Evolutionary conservation across 2,888 invertebrate species (phyloP), one percentile per base, ranked within the genome.

Genomic region (Cataglyphis albicans): DNA sequence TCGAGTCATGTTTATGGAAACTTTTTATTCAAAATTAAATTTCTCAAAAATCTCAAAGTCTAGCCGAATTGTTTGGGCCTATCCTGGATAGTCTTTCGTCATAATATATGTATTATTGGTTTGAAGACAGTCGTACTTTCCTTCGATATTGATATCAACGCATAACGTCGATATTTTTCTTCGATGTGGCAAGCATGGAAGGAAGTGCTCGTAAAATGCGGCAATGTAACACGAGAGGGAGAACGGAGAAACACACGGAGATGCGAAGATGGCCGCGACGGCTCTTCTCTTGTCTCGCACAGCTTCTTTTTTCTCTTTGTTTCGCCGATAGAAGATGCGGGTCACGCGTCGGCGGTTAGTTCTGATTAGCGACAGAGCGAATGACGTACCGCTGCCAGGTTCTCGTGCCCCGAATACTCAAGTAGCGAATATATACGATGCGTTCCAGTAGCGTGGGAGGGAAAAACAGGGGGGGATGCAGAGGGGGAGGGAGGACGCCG

Each of bases 351-450:
- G 91, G 91, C 94, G 93, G 94, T 94, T 94, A 94, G 94, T 94
- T 94, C 94, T 94, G 94, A 94, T 94, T 94, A 94, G 94, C 94
- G 93, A 91, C 92, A 90, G 93, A 91, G 91, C 94, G 94, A 93
- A 93, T 94, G 94, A 94, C 94, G 94, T 94, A 94, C 94, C 94
- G 94, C 93, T 94, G 93, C 91, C 88, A 90, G 90, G 91, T 91
- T 91, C 91, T 90, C 94, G 94, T 94, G 94, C 90, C 91, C 89
- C 88, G 94, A 94, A 94, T 94, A 92, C 92, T 82, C 86, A 82
- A 93, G 86, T 81, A 85, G 85, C 70, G 57, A 52, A 61, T 41
- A 63, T n/a, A 63, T 64, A 70, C 52, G 41, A 55, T 41, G 72
- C 57, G 25, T 41, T 70, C 12, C 12, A 55, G 35, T 25, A 74